Percentiles rank a stretch among this genome's conserved stretches.
Evolutionary conservation across 2,888 invertebrate genomes (phyloP).

Genomic region (Melinopterus prodromus): DNA sequence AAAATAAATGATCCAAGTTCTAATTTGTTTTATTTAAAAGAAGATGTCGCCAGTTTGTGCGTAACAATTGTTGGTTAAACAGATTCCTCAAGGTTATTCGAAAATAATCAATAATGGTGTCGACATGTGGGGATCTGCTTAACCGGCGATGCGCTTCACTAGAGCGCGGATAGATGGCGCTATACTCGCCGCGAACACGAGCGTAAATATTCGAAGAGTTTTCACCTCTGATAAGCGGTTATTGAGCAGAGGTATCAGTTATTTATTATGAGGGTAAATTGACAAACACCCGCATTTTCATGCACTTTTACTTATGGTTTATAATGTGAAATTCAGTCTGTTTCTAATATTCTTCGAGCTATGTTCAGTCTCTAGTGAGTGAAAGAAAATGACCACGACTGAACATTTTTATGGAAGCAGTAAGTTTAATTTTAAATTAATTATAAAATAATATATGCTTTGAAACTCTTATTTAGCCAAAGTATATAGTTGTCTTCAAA

Average conservation of each 20-base stretch:
- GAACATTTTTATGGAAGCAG: not conserved
- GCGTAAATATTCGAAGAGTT: not conserved
- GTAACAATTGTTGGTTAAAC: not conserved
- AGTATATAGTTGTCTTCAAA: not conserved
- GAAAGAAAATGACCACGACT: not conserved
- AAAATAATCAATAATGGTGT: conserved; percentile 14
- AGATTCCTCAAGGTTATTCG: not conserved
- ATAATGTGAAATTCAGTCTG: not conserved
- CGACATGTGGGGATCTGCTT: not conserved
- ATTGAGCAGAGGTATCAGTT: conserved; percentile 8
- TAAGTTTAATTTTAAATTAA: not conserved
- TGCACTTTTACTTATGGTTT: not conserved
- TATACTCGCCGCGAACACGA: not conserved
- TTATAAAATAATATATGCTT: conserved; percentile 1
- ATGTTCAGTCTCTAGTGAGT: not conserved
- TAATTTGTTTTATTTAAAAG: conserved; percentile 8
- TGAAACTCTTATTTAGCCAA: conserved; percentile 22
- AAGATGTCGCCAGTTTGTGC: conserved; percentile 18
- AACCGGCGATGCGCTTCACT: not conserved
- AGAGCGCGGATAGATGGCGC: conserved; percentile 6
- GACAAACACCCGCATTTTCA: not conserved
- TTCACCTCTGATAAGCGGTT: conserved; percentile 19
- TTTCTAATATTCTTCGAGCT: not conserved
- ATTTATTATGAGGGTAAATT: conserved; percentile 12
- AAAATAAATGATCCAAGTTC: conserved; percentile 18